Base-by-base conservation (phyloP, 2,797 vertebrate genomes). In the Ibycter americanus region DNA sequence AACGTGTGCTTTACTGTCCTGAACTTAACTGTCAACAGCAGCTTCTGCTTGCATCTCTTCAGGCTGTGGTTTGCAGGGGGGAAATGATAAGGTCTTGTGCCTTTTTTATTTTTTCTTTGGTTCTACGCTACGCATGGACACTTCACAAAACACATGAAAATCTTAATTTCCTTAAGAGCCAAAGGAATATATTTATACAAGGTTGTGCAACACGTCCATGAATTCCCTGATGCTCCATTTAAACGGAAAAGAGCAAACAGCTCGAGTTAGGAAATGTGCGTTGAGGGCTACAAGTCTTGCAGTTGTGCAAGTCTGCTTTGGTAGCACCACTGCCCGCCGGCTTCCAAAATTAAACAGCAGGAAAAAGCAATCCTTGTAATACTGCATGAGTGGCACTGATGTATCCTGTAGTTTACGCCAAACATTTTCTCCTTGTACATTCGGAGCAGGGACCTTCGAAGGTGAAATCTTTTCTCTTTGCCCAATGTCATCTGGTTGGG, bases 341-440 rank as follows among this genome's bases (percentile, higher is more conserved):
- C 47, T 18, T 11, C 59, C 34, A 22, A 15, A 34, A 15, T 6
- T 8, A 22, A 56, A 9, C 40, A n/a, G 63, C 66, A 31, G 55
- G 62, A 44, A 34, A n/a, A 42, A 52, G 44, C 63, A 38, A 11
- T 22, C 40, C 51, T 54, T 38, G 31, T 16, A 4, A 6, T 2
- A 5, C 1, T 20, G 54, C 8, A 0, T 3, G 14, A n/a, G 54
- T 1, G 31, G n/a, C 46, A 15, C 22, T 2, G 14, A 1, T 22
- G 20, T 9, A 5, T 46, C 42, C 66, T 23, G 10, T 3, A 2
- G 9, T 12, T 78, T 4, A 15, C 32, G 63, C 56, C 16, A 6
- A 49, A 42, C 29, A 21, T 31, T 81, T 54, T 78, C 47, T 63
- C 26, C 3, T 34, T 1, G 2, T 15, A 17, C 3, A 0, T 20